Base-by-base conservation (phyloP, 2,113 vertebrate genomes). In the Heteronetta atricapilla region DNA sequence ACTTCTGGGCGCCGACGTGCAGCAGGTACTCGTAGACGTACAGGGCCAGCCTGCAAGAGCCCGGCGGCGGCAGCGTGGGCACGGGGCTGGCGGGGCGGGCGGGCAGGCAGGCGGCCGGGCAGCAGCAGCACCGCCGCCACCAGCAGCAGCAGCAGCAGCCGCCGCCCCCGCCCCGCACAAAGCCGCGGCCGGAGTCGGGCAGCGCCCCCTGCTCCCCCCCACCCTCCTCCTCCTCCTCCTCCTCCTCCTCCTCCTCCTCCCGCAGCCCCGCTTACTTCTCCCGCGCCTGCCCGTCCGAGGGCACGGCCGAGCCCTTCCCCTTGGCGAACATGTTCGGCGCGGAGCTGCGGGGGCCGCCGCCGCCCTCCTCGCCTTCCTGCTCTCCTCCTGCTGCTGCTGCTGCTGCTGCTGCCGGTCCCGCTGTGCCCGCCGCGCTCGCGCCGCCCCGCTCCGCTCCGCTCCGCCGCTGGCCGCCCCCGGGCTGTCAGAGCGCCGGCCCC, bases 21-120 rank as follows among this genome's bases (percentile, higher is more conserved):
- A 99, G 98, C 98, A 99, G 98, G 98, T 99, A 99, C 97, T 99
- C 99, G 86, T 99, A 99, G 87, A 99, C 99, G 60, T 99, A 99
- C 80, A 99, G 98, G 96, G 99, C 99, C 98, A 99, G 98, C 98
- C 99, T 99, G 97, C 82, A 50, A 31, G 86, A 96, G 93, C 66
- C 44, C n/a, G 90, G 60, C 55, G 17, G 19, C 31, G n/a, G 70
- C 46, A 20, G 46, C 46, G 46, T 46, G 50, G 50, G 50, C 23
- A 52, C 23, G 50, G 50, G 50, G 50, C 50, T 21, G 48, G 48
- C 48, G 42, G 14, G 40, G 40, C 40, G 40, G 13, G 13, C 40
- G 40, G 38, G 10, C 38, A 38, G 38, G 38, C 38, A 38, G 40
- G 42, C 42, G 40, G 40, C 13, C 40, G 44, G 44, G 44, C 44